These are phyloP conservation scores for Xanthostigma xanthostigma DNA, from an alignment of 2,888 invertebrate genomes.

Conservation along the genomic window DNA sequence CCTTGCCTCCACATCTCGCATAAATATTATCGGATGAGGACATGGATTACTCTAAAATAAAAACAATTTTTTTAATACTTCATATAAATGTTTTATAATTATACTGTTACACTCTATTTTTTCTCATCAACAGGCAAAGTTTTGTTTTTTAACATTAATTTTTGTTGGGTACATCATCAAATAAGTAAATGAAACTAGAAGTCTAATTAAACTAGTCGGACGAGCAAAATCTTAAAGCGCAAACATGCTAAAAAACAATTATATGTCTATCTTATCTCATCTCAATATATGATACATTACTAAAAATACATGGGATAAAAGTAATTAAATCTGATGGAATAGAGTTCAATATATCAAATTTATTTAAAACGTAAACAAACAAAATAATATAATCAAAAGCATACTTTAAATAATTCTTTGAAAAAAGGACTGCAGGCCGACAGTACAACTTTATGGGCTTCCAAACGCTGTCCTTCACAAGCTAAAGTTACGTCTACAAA, in stretches of 20 bases:
- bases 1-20: conserved; percentile 67
- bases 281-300: conserved; percentile 11
- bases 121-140: too few relatives aligned
- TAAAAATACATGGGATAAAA: conserved; percentile 41
- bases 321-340: conserved; percentile 42
- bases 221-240: too few relatives aligned
- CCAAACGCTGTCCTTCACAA: conserved; percentile 68
- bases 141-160: too few relatives aligned
- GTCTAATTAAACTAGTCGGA: too few relatives aligned
- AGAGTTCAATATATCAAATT: conserved; percentile 41
- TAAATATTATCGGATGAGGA: conserved; percentile 72
- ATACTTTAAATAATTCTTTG: conserved; percentile 71
- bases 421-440: conserved; percentile 81
- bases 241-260: background rate
- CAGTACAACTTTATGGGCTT: conserved; percentile 74
- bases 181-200: too few relatives aligned
- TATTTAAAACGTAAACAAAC: conserved; percentile 40
- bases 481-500: conserved; percentile 80
- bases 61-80: background rate
- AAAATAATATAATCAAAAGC: conserved; percentile 16
- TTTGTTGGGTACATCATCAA: too few relatives aligned
- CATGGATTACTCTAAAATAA: conserved; percentile 58
- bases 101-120: too few relatives aligned
- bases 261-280: background rate
- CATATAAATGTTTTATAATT: too few relatives aligned